Percentiles rank a stretch among this genome's conserved stretches.
phyloP scores from a whole-genome alignment of 1,140 invertebrate genomes.

The Meloidogyne floridensis region DNA sequence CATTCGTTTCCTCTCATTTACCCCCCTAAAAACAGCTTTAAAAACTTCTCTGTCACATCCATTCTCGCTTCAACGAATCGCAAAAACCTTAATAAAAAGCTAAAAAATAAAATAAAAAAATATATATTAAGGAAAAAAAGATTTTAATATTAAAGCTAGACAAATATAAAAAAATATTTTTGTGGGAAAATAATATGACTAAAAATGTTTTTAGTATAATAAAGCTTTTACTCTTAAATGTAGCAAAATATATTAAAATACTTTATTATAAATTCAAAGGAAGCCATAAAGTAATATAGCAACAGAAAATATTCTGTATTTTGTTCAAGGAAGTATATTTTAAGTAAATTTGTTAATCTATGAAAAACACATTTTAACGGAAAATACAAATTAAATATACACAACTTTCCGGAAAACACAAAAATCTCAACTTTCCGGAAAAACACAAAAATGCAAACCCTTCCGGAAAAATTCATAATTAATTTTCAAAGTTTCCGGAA shows the following conservation, averaged over 20 bases:
- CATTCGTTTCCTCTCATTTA: background rate
- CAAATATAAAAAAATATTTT: background rate
- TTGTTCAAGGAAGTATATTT: background rate
- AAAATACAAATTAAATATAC: background rate
- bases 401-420: background rate
- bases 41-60: background rate
- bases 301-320: background rate
- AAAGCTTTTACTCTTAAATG: background rate
- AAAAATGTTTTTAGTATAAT: background rate
- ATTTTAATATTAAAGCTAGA: constrained; percentile 1
- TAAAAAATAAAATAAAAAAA: background rate
- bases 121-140: background rate
- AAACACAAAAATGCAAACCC: no score
- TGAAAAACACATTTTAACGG: no score
- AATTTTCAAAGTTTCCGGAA: no score
- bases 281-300: background rate
- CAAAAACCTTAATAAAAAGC: background rate
- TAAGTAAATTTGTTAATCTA: no score
- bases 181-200: background rate
- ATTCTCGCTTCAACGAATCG: constrained; percentile 2
- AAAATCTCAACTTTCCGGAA: no score
- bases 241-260: background rate
- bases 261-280: background rate
- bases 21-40: background rate
- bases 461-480: no score